These are phyloP conservation scores for Macaria notata DNA, from an alignment of 2,888 invertebrate genomes.

Conservation along the genomic window DNA sequence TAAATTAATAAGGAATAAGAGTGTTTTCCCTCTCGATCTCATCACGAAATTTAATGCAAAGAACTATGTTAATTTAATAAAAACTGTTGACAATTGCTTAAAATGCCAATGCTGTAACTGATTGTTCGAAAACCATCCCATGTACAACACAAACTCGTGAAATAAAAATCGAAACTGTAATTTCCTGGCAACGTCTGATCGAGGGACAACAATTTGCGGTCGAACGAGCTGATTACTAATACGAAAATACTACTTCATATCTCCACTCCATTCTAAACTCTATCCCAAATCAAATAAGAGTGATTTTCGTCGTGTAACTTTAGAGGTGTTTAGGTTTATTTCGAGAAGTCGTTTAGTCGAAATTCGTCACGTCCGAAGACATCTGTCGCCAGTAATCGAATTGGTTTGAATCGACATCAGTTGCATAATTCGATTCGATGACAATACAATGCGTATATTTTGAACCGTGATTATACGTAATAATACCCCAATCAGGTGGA, in stretches of 20 bases:
- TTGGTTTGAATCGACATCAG: slow-evolving; percentile 64
- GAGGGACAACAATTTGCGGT: slow-evolving; percentile 82
- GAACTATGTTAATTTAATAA: too few relatives aligned
- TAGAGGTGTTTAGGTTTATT: slow-evolving; percentile 40
- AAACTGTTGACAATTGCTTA: too few relatives aligned
- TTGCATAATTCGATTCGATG: slow-evolving; percentile 80
- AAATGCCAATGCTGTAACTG: too few relatives aligned
- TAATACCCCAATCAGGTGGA: slow-evolving; percentile 57
- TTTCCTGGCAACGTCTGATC: slow-evolving; percentile 78
- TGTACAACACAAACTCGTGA: slow-evolving; percentile 62
- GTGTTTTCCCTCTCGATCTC: too few relatives aligned
- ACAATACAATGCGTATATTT: slow-evolving; percentile 75
- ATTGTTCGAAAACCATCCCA: slow-evolving; percentile 3
- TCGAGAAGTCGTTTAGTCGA: slow-evolving; percentile 59
- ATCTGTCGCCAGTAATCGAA: slow-evolving; percentile 81
- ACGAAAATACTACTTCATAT: slow-evolving; percentile 52
- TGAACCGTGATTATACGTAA: slow-evolving; percentile 70
- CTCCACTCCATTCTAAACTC: slow-evolving; percentile 36
- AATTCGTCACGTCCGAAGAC: slow-evolving; percentile 81
- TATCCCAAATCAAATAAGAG: slow-evolving; percentile 27
- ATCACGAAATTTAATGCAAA: too few relatives aligned
- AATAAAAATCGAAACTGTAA: slow-evolving; percentile 79
- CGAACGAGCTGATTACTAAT: slow-evolving; percentile 77
- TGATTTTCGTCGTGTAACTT: slow-evolving; percentile 25
- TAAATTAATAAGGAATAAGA: too few relatives aligned